Conservation (phyloP, 2,113 vertebrate species). For the Amphiprion percula region DNA sequence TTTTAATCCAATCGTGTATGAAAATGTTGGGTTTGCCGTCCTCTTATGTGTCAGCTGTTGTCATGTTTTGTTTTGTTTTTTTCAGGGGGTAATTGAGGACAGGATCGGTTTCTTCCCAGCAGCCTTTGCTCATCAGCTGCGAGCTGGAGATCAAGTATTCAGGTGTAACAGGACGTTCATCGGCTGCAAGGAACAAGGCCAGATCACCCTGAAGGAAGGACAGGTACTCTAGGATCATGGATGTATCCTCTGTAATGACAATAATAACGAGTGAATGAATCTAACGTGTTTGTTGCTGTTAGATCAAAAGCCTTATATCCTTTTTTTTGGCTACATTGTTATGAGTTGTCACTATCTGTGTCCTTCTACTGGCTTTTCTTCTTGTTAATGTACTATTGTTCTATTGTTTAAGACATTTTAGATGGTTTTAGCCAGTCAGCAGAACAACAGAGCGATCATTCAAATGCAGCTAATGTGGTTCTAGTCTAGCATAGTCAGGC, state of each 20-base stretch:
- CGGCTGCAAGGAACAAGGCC: slow-evolving; percentile 95
- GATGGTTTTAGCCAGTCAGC: too few species aligned
- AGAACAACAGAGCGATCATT: too few species aligned
- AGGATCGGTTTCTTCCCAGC: slow-evolving; percentile 95
- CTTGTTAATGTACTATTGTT: too few species aligned
- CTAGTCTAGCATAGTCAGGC: too few species aligned
- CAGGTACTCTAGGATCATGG: slow-evolving; percentile 84
- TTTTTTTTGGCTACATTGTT: too few species aligned
- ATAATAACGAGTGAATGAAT: not conserved
- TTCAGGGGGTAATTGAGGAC: slow-evolving; percentile 94
- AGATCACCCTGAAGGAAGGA: slow-evolving; percentile 96
- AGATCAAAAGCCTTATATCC: too few species aligned
- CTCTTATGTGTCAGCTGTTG: slow-evolving; percentile 13
- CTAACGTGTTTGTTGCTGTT: not conserved
- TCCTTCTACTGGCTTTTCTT: too few species aligned
- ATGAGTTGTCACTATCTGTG: too few species aligned
- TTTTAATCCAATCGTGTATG: slow-evolving; percentile 10
- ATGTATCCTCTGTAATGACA: not conserved
- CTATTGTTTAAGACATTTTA: too few species aligned
- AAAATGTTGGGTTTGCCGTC: slow-evolving; percentile 4
- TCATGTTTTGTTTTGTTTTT: not conserved
- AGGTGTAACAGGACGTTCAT: slow-evolving; percentile 92
- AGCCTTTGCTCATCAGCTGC: slow-evolving; percentile 92
- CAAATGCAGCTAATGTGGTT: too few species aligned
- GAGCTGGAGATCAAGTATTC: slow-evolving; percentile 90